Conservation (phyloP, 2,888 invertebrate genomes). For the Dioctria rufipes region DNA sequence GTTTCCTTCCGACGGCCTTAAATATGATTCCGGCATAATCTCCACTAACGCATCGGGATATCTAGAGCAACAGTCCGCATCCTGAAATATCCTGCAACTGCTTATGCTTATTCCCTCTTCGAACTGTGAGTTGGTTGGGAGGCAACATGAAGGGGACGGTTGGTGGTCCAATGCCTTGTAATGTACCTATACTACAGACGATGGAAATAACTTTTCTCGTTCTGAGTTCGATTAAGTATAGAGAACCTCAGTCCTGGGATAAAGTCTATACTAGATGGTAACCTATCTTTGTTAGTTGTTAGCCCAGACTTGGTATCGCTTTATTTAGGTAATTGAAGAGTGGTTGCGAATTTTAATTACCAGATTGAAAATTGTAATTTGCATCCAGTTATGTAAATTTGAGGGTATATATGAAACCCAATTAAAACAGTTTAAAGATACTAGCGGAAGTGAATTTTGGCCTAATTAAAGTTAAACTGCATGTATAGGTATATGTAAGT, state of each 20-base stretch:
- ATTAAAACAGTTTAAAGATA: conserved; percentile 37
- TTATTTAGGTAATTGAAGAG: conserved; percentile 14
- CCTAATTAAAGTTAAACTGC: conserved; percentile 41
- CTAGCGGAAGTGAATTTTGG: neutral
- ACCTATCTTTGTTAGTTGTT: neutral
- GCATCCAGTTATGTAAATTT: neutral
- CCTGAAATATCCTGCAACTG: conserved; percentile 18
- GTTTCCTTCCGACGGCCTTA: conserved; percentile 25
- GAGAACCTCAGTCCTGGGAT: neutral
- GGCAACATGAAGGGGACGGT: neutral
- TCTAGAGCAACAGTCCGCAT: neutral
- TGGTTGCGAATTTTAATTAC: conserved; percentile 44
- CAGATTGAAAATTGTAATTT: conserved; percentile 35
- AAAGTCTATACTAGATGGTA: neutral
- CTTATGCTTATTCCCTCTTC: neutral
- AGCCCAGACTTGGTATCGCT: neutral
- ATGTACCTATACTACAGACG: too few species aligned
- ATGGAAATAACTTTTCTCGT: conserved; percentile 25
- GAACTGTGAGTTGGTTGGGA: neutral
- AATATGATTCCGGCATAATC: conserved; percentile 39
- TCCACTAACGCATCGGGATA: conserved; percentile 23
- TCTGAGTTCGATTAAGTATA: conserved; percentile 6
- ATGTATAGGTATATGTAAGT: neutral
- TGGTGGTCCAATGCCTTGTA: neutral
- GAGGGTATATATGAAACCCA: conserved; percentile 1